phyloP scores from a whole-genome alignment of 2,797 vertebrate genomes.

The Salmo trutta region DNA sequence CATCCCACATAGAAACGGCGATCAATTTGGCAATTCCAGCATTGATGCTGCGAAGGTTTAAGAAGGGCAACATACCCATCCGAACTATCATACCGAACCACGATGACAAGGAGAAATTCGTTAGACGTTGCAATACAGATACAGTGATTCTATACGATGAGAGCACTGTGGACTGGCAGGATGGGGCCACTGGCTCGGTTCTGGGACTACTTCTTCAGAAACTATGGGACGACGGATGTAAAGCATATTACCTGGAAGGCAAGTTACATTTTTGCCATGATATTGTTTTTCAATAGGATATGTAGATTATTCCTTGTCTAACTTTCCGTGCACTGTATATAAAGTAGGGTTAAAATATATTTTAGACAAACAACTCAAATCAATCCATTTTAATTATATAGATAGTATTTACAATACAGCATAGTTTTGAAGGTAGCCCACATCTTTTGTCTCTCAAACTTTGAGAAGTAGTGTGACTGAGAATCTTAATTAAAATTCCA shows the following conservation, averaged over 20 bases:
- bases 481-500: constrained; percentile 78
- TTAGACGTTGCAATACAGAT: constrained; percentile 88
- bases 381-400: not conserved
- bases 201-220: constrained; percentile 91
- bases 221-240: constrained; percentile 94
- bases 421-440: not conserved
- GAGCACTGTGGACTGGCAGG: constrained; percentile 82
- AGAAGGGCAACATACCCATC: constrained; percentile 93
- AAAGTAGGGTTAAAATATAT: not conserved
- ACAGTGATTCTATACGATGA: constrained; percentile 95
- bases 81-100: constrained; percentile 90
- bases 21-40: constrained; percentile 95
- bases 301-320: not conserved
- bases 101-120: constrained; percentile 90
- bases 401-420: not conserved
- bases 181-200: constrained; percentile 77
- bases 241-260: constrained; percentile 94
- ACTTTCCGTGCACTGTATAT: not conserved
- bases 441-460: constrained; percentile 27
- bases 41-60: constrained; percentile 93
- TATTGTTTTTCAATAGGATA: not conserved
- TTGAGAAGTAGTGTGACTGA: constrained; percentile 47
- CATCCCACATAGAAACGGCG: constrained; percentile 93
- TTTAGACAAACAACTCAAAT: not conserved
- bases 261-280: constrained; percentile 12